These are phyloP conservation scores for Yponomeuta evonymella DNA, from an alignment of 2,888 invertebrate species.

Conservation along the genomic window DNA sequence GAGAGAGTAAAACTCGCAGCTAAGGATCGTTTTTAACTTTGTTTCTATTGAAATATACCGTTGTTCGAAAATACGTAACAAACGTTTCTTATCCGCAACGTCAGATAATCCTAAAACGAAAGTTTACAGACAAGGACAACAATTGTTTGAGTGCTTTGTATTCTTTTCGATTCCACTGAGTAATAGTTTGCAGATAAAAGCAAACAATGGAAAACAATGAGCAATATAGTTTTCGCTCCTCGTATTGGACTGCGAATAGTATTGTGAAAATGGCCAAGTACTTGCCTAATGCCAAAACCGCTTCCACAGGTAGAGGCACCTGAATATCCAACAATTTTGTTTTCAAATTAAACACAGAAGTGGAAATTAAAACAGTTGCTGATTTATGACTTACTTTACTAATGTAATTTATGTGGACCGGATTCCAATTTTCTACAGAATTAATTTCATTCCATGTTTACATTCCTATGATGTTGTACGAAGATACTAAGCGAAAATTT, in stretches of 20 bases:
- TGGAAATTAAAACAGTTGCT: conserved; percentile 8
- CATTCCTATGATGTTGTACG: not conserved
- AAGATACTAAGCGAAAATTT: not conserved
- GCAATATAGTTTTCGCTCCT: conserved; percentile 38
- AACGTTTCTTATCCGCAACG: not conserved
- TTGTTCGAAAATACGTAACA: conserved; percentile 3
- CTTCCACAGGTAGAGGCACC: conserved; percentile 30
- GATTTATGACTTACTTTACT: conserved; percentile 13
- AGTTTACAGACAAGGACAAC: not conserved
- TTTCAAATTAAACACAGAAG: conserved; percentile 10
- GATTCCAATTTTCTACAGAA: conserved; percentile 9
- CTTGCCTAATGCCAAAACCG: conserved; percentile 31
- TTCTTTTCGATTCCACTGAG: not conserved
- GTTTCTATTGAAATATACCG: conserved; percentile 5
- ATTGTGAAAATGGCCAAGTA: conserved; percentile 36
- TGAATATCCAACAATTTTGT: conserved; percentile 19
- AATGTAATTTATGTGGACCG: conserved; percentile 7
- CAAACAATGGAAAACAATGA: conserved; percentile 44
- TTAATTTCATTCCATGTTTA: conserved; percentile 1
- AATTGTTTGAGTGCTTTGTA: conserved; percentile 10
- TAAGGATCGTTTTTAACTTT: not conserved
- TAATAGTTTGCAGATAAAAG: conserved; percentile 32
- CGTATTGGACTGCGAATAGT: conserved; percentile 34
- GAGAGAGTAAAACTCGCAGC: too few species aligned
- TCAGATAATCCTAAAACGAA: not conserved